Evolutionary conservation across 2,888 invertebrate genomes (phyloP).

Genomic region (Microdon myrmicae): DNA sequence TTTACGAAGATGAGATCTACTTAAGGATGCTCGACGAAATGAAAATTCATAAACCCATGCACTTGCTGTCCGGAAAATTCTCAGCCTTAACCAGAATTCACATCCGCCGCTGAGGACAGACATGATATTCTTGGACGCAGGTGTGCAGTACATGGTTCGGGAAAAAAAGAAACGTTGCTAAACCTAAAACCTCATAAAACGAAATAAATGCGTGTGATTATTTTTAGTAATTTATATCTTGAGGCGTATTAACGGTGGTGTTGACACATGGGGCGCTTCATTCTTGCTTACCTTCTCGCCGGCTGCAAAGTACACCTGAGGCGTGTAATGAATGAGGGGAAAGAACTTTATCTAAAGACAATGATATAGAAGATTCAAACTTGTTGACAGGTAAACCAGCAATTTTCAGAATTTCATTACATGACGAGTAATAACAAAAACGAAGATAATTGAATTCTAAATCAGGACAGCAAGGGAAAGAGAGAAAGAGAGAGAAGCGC

Average conservation of each 20-base stretch:
- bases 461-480: no score
- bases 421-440: conserved; percentile 5
- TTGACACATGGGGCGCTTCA: conserved; percentile 44
- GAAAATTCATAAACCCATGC: conserved; percentile 48
- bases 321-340: conserved; percentile 29
- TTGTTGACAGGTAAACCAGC: conserved; percentile 16
- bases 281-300: neutral
- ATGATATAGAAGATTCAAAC: neutral
- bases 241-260: conserved; percentile 45
- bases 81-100: conserved; percentile 15
- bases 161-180: conserved; percentile 22
- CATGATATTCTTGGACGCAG: conserved; percentile 46
- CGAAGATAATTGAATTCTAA: conserved; percentile 27
- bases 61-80: conserved; percentile 6
- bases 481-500: conserved; percentile 11
- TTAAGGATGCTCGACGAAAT: conserved; percentile 47
- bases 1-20: conserved; percentile 51
- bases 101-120: conserved; percentile 16
- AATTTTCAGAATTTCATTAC: conserved; percentile 19
- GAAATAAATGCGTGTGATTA: conserved; percentile 52
- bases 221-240: conserved; percentile 50
- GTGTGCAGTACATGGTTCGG: conserved; percentile 31
- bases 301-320: conserved; percentile 10
- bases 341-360: no score
- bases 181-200: conserved; percentile 52